These are phyloP conservation scores for Entomobrya multifasciata DNA, from an alignment of 2,888 invertebrate genomes.

Conservation along the genomic window DNA sequence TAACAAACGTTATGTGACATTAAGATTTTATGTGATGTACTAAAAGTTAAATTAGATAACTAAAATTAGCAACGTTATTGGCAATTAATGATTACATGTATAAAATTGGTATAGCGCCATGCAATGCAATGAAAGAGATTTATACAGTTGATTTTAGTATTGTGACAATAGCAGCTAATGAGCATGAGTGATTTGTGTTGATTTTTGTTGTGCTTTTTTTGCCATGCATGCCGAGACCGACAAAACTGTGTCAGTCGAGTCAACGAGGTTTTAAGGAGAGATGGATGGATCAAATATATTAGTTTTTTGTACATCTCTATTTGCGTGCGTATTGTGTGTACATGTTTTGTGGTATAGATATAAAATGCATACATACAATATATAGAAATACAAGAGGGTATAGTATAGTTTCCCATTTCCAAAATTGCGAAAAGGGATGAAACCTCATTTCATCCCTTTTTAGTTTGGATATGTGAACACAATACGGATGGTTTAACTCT, in stretches of 20 bases:
- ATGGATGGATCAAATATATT: conserved; percentile 35
- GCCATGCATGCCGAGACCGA: too few species aligned
- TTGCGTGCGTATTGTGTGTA: background rate
- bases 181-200: conserved; percentile 23
- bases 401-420: conserved; percentile 27
- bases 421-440: conserved; percentile 43
- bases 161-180: too few species aligned
- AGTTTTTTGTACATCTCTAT: background rate
- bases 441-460: background rate
- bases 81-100: too few species aligned
- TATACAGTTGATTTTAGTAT: too few species aligned
- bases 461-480: background rate
- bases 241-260: conserved; percentile 63
- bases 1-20: too few species aligned
- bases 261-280: conserved; percentile 42
- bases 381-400: background rate
- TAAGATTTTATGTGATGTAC: too few species aligned
- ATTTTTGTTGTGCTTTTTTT: conserved; percentile 21
- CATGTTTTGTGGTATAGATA: background rate
- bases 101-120: too few species aligned
- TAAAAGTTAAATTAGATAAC: too few species aligned
- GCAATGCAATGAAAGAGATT: too few species aligned
- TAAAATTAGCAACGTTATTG: too few species aligned
- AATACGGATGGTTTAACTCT: conserved; percentile 15
- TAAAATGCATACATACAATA: too few species aligned